Conservation (phyloP, 2,888 invertebrate species). For the Tachina grossa region DNA sequence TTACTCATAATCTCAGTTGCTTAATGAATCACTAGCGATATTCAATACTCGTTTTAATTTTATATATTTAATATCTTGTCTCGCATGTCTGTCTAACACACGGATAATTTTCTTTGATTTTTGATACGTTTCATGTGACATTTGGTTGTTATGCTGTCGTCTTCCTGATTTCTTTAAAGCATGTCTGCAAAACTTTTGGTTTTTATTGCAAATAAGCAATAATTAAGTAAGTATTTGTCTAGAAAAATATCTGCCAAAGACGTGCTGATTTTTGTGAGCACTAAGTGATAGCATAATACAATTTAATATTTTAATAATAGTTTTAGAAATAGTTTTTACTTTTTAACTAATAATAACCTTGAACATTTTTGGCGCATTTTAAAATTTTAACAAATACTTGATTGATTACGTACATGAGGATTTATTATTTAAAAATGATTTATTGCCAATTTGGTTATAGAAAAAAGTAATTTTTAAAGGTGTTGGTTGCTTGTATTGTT, state of each 20-base stretch:
- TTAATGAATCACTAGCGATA: conserved; percentile 8
- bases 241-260: not conserved
- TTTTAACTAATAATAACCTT: conserved; percentile 25
- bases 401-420: not conserved
- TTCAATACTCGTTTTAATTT: conserved; percentile 10
- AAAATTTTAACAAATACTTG: not conserved
- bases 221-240: conserved; percentile 36
- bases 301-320: not conserved
- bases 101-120: conserved; percentile 41
- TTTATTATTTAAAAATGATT: not conserved
- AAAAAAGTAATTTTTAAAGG: no score
- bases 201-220: conserved; percentile 44
- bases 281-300: conserved; percentile 29
- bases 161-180: conserved; percentile 61
- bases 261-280: conserved; percentile 12
- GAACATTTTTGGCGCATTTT: conserved; percentile 7
- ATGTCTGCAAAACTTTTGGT: conserved; percentile 25
- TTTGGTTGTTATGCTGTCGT: conserved; percentile 27
- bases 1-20: not conserved
- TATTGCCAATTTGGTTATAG: not conserved
- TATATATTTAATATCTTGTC: conserved; percentile 5
- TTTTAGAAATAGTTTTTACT: not conserved
- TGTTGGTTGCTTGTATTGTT: no score
- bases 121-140: conserved; percentile 44
- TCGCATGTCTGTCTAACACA: conserved; percentile 17